A percentile compares a stretch with the other conserved stretches of the same genome.
Conservation (phyloP, 1,140 invertebrate species). For the Apis cerana region DNA sequence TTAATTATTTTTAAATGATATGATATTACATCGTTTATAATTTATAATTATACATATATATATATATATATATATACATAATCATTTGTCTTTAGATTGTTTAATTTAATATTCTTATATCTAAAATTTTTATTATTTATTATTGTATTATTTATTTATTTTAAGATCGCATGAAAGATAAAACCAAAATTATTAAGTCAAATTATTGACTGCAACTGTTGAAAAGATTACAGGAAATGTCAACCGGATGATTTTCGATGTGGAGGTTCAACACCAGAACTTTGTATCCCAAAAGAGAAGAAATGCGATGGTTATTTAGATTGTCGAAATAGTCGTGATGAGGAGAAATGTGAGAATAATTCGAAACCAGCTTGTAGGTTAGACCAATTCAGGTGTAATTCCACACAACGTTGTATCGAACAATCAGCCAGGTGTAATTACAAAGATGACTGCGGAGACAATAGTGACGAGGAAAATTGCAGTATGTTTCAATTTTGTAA, state of each 20-base stretch:
- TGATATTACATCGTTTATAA: not conserved
- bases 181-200: not conserved
- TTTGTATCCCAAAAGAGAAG: constrained; percentile 92
- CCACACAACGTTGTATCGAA: constrained; percentile 92
- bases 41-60: too few relatives aligned
- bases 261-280: constrained; percentile 83
- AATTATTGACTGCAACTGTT: constrained; percentile 18
- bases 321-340: constrained; percentile 93
- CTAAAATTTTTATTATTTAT: too few relatives aligned
- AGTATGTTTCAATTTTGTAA: constrained; percentile 85
- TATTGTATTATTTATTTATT: not conserved
- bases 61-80: too few relatives aligned
- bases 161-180: too few relatives aligned
- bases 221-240: constrained; percentile 91
- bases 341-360: constrained; percentile 86
- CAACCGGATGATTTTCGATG: constrained; percentile 92
- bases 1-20: not conserved
- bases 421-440: constrained; percentile 92
- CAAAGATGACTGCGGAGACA: constrained; percentile 93
- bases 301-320: constrained; percentile 94
- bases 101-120: too few relatives aligned
- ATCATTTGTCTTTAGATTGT: too few relatives aligned
- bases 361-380: constrained; percentile 84
- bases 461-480: constrained; percentile 93
- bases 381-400: constrained; percentile 94